Percentiles rank a stretch among this genome's conserved stretches.
Conservation (phyloP, 2,113 vertebrate species). For the Microcebus jonahi region DNA sequence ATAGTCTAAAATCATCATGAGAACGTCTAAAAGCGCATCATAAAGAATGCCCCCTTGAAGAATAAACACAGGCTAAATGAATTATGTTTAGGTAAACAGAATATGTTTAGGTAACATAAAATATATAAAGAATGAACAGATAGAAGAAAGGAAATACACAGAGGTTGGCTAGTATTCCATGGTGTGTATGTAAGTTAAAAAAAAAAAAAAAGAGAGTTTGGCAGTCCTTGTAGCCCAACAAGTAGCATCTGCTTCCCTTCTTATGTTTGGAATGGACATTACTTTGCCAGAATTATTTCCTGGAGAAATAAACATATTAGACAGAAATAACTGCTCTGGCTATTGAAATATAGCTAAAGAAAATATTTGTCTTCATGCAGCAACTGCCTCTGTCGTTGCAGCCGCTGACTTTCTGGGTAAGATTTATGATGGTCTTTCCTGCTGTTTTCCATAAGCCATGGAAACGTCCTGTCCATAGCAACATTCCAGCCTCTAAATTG, state of each 20-base stretch:
- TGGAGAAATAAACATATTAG: conserved; percentile 27
- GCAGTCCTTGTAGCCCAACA: neutral
- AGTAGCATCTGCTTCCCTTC: neutral
- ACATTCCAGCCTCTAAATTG: neutral
- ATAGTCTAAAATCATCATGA: neutral
- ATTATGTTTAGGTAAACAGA: neutral
- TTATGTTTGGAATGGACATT: neutral
- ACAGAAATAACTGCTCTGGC: neutral
- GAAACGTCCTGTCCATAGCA: neutral
- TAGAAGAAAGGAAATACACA: neutral
- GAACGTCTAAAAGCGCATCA: neutral
- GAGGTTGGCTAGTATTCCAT: neutral
- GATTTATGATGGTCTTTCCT: neutral
- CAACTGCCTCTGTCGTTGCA: neutral
- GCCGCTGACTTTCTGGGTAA: neutral
- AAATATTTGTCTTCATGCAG: neutral
- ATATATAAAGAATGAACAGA: neutral
- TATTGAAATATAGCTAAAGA: neutral
- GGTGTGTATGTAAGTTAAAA: too few relatives aligned
- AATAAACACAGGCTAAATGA: neutral
- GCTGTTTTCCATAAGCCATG: neutral
- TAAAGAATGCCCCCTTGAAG: neutral
- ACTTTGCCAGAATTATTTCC: conserved; percentile 41
- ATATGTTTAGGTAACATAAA: neutral
- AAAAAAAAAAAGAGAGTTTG: neutral